phyloP scores from a whole-genome alignment of 2,113 vertebrate genomes.

The Anser brachyrhynchus region DNA sequence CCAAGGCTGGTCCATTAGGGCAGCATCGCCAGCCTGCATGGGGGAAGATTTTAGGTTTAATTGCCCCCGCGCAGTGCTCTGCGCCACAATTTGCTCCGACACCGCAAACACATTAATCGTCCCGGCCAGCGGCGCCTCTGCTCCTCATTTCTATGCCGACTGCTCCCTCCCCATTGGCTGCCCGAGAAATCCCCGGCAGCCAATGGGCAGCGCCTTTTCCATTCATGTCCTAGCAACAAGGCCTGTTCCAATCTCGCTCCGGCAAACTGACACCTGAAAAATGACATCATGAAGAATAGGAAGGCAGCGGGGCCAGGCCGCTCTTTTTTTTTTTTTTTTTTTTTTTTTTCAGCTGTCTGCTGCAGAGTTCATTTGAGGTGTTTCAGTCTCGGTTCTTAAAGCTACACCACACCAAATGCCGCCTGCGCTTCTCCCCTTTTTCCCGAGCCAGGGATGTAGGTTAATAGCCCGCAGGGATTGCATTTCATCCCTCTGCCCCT shows the following conservation, averaged over 20 bases:
- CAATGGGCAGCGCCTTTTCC: conserved; percentile 81
- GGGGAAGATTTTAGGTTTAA: not conserved
- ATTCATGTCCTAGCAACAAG: conserved; percentile 95
- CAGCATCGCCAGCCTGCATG: not conserved
- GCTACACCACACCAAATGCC: conserved; percentile 61
- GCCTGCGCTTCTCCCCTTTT: not conserved
- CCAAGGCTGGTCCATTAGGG: not conserved
- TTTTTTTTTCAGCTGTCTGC: conserved; percentile 65
- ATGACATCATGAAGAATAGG: conserved; percentile 88
- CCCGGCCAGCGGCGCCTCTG: conserved; percentile 71
- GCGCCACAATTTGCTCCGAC: conserved; percentile 76
- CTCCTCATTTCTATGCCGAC: conserved; percentile 59
- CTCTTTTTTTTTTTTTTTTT: not conserved
- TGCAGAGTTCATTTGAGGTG: conserved; percentile 85
- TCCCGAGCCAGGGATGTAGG: not conserved
- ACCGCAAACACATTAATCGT: conserved; percentile 87
- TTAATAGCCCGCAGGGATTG: not conserved
- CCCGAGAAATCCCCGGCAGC: conserved; percentile 67
- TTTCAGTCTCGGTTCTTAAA: conserved; percentile 90
- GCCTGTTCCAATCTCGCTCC: conserved; percentile 77
- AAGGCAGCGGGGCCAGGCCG: conserved; percentile 77
- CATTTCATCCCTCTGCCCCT: not conserved
- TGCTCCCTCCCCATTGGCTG: conserved; percentile 79
- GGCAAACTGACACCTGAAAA: conserved; percentile 88
- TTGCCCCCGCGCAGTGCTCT: conserved; percentile 17